Evolutionary conservation across 2,797 vertebrate genomes (phyloP).

Genomic region (Myripristis murdjan): DNA sequence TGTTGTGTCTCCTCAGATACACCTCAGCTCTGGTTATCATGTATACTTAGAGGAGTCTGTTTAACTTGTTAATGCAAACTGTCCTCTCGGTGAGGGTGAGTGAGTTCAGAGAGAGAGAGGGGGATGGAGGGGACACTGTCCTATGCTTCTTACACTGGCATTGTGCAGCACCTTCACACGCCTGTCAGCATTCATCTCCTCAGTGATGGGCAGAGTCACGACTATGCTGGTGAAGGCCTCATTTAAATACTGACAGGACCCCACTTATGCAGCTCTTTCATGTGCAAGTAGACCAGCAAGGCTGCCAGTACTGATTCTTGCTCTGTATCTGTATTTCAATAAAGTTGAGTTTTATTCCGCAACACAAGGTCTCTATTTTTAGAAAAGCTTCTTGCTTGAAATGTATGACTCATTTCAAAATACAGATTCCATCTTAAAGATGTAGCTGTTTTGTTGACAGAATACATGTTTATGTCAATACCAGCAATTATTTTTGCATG

Average conservation of each 20-base stretch:
- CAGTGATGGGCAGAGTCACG: conserved; percentile 42
- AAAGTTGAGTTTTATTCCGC: conserved; percentile 22
- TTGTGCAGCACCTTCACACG: conserved; percentile 57
- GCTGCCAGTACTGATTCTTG: conserved; percentile 13
- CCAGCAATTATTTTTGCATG: neutral
- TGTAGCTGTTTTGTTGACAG: neutral
- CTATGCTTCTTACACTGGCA: conserved; percentile 40
- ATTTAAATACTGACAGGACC: conserved; percentile 58
- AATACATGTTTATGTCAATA: neutral
- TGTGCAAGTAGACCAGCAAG: conserved; percentile 39
- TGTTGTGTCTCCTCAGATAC: conserved; percentile 17
- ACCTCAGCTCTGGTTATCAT: conserved; percentile 36
- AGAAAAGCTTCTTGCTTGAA: neutral
- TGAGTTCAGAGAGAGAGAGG: conserved; percentile 40
- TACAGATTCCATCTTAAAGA: neutral
- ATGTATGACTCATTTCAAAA: conserved; percentile 1
- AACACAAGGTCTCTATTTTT: neutral
- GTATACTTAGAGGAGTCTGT: conserved; percentile 28
- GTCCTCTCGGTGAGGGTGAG: conserved; percentile 43
- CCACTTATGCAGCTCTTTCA: conserved; percentile 56
- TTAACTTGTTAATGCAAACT: conserved; percentile 55
- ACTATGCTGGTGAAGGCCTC: conserved; percentile 44
- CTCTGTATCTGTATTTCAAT: conserved; percentile 29
- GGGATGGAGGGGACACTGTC: conserved; percentile 15
- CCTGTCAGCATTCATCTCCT: conserved; percentile 67